phyloP scores from a whole-genome alignment of 2,888 invertebrate species.

The Hecatera dysodea region DNA sequence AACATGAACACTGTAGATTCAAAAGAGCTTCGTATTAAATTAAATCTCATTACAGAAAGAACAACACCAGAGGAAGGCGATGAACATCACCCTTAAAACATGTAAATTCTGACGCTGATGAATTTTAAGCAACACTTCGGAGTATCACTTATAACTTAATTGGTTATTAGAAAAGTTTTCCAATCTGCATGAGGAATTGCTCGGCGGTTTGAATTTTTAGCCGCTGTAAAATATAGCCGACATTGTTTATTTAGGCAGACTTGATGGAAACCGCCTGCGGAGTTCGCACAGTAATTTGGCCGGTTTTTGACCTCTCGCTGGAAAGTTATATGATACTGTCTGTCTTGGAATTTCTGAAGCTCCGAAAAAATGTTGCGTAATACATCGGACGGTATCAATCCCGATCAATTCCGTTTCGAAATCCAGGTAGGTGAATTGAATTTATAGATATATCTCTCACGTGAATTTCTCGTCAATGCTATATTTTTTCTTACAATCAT shows the following conservation, averaged over 20 bases:
- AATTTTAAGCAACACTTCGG: constrained; percentile 73
- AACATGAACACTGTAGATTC: constrained; percentile 27
- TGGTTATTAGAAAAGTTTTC: constrained; percentile 84
- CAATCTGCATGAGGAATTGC: constrained; percentile 81
- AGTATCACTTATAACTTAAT: constrained; percentile 80
- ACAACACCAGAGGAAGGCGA: constrained; percentile 38
- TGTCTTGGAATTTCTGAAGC: constrained; percentile 29
- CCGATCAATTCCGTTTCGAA: constrained; percentile 20
- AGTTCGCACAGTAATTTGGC: constrained; percentile 48
- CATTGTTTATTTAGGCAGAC: constrained; percentile 65
- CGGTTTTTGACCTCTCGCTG: constrained; percentile 49
- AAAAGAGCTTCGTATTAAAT: constrained; percentile 40
- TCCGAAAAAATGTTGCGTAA: constrained; percentile 34
- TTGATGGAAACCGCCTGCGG: constrained; percentile 64
- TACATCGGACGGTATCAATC: constrained; percentile 1
- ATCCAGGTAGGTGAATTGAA: constrained; percentile 17
- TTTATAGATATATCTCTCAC: constrained; percentile 6
- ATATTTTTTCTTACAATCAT: constrained; percentile 47
- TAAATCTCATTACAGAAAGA: constrained; percentile 39
- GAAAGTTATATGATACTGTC: constrained; percentile 48
- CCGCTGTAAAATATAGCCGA: constrained; percentile 56
- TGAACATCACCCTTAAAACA: constrained; percentile 63
- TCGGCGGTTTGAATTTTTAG: constrained; percentile 63
- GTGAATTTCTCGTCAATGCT: constrained; percentile 23
- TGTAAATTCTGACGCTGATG: constrained; percentile 72